Conservation (phyloP, 1,140 invertebrate species). For the Bombus superbus region DNA sequence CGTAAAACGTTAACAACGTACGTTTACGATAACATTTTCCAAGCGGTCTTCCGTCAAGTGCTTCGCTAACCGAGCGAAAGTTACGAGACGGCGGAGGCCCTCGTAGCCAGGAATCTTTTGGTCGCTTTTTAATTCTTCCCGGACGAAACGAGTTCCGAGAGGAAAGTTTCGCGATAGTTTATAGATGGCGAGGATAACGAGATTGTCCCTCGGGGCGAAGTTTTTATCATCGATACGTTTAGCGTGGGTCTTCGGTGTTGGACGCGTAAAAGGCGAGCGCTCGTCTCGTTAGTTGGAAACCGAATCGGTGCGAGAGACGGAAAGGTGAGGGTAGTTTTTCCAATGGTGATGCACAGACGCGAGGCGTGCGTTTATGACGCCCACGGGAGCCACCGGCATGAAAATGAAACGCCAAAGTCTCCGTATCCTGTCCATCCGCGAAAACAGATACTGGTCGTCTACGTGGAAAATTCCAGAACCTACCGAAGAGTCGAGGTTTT, state of each 20-base stretch:
- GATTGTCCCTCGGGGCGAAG: slow-evolving; percentile 41
- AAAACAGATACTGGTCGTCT: slow-evolving; percentile 23
- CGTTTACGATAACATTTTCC: neutral
- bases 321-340: slow-evolving; percentile 55
- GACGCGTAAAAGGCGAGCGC: neutral
- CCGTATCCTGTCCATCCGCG: slow-evolving; percentile 25
- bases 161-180: slow-evolving; percentile 12
- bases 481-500: neutral
- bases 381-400: slow-evolving; percentile 53
- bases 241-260: slow-evolving; percentile 7
- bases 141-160: neutral
- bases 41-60: neutral
- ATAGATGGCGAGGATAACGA: slow-evolving; percentile 47
- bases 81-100: neutral
- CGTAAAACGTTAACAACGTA: no score
- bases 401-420: slow-evolving; percentile 63
- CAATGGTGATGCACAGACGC: slow-evolving; percentile 57
- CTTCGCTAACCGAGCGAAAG: neutral
- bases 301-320: slow-evolving; percentile 36
- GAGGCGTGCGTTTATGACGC: slow-evolving; percentile 55
- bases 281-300: slow-evolving; percentile 58
- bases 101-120: neutral
- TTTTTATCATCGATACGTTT: slow-evolving; percentile 38
- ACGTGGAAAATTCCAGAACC: slow-evolving; percentile 20
- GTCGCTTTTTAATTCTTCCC: slow-evolving; percentile 14